Evolutionary conservation across 2,797 vertebrate genomes (phyloP).

Genomic region (Triplophysa yarkandensis): DNA sequence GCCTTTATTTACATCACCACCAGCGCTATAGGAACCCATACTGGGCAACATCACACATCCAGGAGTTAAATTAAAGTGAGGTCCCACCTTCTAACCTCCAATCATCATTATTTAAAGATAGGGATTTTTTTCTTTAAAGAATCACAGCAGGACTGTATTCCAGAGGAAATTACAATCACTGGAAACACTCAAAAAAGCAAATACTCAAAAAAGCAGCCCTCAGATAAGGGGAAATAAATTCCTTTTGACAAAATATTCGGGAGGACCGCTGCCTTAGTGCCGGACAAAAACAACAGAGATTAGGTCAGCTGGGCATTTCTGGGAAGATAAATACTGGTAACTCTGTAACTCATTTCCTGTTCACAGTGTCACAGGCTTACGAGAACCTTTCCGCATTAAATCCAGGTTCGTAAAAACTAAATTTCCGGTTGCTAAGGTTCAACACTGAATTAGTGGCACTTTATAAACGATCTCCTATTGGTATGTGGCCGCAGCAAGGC

Average conservation of each 20-base stretch:
- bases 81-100: constrained; percentile 48
- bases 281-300: constrained; percentile 27
- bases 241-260: constrained; percentile 57
- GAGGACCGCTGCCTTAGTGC: neutral
- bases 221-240: constrained; percentile 47
- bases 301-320: constrained; percentile 6
- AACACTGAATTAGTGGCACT: neutral
- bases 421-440: constrained; percentile 60
- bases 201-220: constrained; percentile 29
- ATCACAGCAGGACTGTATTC: constrained; percentile 40
- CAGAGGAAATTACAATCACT: constrained; percentile 58
- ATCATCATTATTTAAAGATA: constrained; percentile 1
- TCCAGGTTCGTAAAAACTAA: constrained; percentile 47
- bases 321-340: neutral
- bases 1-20: constrained; percentile 70
- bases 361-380: neutral
- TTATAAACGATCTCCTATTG: neutral
- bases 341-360: constrained; percentile 3
- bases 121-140: constrained; percentile 18
- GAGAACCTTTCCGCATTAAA: neutral
- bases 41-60: constrained; percentile 55
- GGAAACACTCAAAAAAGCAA: constrained; percentile 37
- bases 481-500: neutral
- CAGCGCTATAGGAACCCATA: constrained; percentile 55
- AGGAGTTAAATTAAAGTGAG: constrained; percentile 49